Conservation (phyloP, 2,888 invertebrate genomes). For the Escarpia spicata region DNA sequence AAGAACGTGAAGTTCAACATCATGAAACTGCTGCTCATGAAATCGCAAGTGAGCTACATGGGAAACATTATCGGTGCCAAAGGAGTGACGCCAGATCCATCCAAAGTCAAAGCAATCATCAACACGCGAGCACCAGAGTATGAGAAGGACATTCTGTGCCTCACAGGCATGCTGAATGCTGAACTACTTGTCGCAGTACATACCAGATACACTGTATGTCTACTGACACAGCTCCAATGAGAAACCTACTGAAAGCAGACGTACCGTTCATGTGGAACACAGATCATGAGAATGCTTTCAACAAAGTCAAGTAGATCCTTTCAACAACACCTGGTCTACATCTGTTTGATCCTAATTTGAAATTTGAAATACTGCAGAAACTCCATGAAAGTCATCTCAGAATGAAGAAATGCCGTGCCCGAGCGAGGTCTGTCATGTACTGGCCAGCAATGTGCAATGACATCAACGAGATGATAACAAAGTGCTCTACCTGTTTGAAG, state of each 20-base stretch:
- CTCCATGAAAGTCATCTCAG: too few species aligned
- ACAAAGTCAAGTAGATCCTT: neutral
- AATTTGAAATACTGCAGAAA: neutral
- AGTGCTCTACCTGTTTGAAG: too few species aligned
- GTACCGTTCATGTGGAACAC: neutral
- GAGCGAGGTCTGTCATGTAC: too few species aligned
- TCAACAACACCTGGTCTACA: neutral
- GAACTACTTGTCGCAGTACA: neutral
- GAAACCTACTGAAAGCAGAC: neutral
- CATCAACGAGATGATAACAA: too few species aligned
- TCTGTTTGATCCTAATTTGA: neutral
- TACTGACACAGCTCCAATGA: neutral
- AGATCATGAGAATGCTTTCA: neutral
- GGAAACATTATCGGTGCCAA: neutral
- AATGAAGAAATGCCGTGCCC: too few species aligned
- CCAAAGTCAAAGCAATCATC: constrained; percentile 19
- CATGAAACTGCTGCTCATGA: neutral
- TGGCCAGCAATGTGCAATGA: too few species aligned
- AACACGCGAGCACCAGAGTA: neutral
- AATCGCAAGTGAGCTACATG: neutral
- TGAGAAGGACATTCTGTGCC: neutral
- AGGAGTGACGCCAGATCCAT: neutral
- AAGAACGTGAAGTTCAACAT: neutral
- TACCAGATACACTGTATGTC: neutral
- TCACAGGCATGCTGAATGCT: neutral